A percentile compares a stretch with the other conserved stretches of the same genome.
Evolutionary conservation across 1,140 invertebrate genomes (phyloP).

Genomic region (Mylabris phalerata): DNA sequence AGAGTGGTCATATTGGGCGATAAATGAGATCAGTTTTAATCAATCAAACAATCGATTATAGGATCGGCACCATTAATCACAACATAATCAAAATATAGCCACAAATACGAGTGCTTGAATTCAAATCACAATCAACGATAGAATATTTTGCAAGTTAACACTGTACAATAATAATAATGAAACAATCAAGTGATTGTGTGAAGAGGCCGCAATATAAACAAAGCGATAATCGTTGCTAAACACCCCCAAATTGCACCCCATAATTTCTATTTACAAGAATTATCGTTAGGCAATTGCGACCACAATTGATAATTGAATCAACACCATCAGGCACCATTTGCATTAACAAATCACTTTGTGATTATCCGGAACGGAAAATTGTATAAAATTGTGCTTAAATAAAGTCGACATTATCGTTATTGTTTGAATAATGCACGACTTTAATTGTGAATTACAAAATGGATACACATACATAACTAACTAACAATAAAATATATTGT

Average conservation of each 20-base stretch:
- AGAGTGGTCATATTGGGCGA: constrained; percentile 4
- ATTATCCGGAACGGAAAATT: background rate
- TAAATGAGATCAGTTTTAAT: constrained; percentile 5
- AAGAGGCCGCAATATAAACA: background rate
- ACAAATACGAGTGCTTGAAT: constrained; percentile 16
- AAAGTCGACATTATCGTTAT: background rate
- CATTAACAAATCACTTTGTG: background rate
- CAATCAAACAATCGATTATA: background rate
- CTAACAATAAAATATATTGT: constrained; percentile 12
- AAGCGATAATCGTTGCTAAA: constrained; percentile 18
- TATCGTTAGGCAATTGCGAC: background rate
- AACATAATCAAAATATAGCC: background rate
- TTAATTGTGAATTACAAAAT: background rate
- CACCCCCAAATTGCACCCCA: constrained; percentile 6
- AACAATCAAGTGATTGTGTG: background rate
- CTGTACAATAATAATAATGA: constrained; percentile 15
- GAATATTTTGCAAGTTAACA: constrained; percentile 21
- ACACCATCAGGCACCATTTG: constrained; percentile 7
- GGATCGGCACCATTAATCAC: constrained; percentile 2
- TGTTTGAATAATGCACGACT: background rate
- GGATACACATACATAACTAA: constrained; percentile 1
- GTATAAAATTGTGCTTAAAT: no score
- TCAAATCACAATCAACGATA: constrained; percentile 15
- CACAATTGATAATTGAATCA: constrained; percentile 3
- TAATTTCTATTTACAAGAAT: background rate